phyloP scores from a whole-genome alignment of 2,113 vertebrate genomes.

The Pygoscelis adeliae region DNA sequence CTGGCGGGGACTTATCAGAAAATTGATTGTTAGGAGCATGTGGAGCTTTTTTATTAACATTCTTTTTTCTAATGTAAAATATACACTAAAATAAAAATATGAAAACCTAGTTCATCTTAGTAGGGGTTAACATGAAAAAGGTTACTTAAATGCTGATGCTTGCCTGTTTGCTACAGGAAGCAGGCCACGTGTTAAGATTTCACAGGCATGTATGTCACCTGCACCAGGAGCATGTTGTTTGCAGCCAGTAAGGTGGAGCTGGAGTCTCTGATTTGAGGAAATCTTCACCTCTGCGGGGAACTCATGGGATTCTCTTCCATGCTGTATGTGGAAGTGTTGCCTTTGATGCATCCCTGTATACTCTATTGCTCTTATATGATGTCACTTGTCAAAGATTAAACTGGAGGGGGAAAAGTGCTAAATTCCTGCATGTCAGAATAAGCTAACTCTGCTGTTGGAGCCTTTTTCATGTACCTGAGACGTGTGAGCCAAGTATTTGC shows the following conservation, averaged over 20 bases:
- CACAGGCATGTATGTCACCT: not conserved
- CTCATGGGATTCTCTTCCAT: not conserved
- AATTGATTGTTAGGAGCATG: slow-evolving; percentile 53
- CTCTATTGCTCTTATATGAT: not conserved
- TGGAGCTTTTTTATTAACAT: slow-evolving; percentile 65
- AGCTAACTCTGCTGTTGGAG: not conserved
- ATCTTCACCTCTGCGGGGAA: not conserved
- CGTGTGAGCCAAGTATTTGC: not conserved
- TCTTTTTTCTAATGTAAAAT: slow-evolving; percentile 65
- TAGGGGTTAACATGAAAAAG: slow-evolving; percentile 28
- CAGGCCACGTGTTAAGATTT: not conserved
- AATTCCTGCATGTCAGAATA: not conserved
- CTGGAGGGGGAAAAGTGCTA: not conserved
- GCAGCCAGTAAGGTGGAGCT: not conserved
- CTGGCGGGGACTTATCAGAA: slow-evolving; percentile 27
- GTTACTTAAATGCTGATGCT: not conserved
- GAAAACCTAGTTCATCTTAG: slow-evolving; percentile 35
- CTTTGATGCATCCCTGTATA: not conserved
- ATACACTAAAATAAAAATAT: slow-evolving; percentile 62
- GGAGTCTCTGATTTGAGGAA: not conserved
- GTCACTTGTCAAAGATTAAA: slow-evolving; percentile 15
- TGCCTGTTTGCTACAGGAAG: not conserved
- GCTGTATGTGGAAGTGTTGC: not conserved
- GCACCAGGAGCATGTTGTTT: not conserved
- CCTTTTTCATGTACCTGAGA: not conserved